phyloP scores from a whole-genome alignment of 2,113 vertebrate genomes.

The Hystrix cristata region DNA sequence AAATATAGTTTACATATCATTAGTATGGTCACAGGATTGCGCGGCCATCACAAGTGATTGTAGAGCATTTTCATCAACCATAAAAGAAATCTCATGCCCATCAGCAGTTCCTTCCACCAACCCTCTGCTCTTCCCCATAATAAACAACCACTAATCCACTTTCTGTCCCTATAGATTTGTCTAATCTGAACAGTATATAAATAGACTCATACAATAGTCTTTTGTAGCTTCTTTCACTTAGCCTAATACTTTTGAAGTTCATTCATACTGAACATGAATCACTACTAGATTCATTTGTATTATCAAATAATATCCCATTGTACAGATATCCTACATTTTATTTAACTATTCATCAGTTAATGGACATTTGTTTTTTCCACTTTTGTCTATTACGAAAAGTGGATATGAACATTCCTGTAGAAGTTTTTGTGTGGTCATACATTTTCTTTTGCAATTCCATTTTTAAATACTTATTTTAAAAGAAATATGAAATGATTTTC shows the following conservation, averaged over 20 bases:
- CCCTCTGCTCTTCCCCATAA: neutral
- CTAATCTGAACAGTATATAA: slow-evolving; percentile 20
- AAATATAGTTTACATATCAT: neutral
- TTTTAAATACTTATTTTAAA: slow-evolving; percentile 31
- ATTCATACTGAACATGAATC: neutral
- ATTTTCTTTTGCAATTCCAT: slow-evolving; percentile 39
- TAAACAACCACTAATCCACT: slow-evolving; percentile 29
- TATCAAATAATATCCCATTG: neutral
- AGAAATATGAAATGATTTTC: slow-evolving; percentile 52
- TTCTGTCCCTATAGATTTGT: slow-evolving; percentile 12
- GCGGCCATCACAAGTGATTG: neutral
- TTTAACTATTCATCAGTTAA: neutral
- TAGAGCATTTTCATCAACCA: neutral
- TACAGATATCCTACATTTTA: neutral
- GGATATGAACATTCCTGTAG: slow-evolving; percentile 12
- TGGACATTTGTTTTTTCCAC: neutral
- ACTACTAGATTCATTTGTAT: neutral
- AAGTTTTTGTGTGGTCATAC: neutral
- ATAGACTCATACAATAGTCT: neutral
- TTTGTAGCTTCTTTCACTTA: slow-evolving; percentile 37
- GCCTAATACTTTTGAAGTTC: slow-evolving; percentile 32
- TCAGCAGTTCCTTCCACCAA: neutral
- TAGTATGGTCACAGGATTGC: neutral
- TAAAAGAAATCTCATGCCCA: neutral
- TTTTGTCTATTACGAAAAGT: slow-evolving; percentile 25